Evolutionary conservation across 2,888 invertebrate species (phyloP).

Genomic region (Itoplectis maculator): DNA sequence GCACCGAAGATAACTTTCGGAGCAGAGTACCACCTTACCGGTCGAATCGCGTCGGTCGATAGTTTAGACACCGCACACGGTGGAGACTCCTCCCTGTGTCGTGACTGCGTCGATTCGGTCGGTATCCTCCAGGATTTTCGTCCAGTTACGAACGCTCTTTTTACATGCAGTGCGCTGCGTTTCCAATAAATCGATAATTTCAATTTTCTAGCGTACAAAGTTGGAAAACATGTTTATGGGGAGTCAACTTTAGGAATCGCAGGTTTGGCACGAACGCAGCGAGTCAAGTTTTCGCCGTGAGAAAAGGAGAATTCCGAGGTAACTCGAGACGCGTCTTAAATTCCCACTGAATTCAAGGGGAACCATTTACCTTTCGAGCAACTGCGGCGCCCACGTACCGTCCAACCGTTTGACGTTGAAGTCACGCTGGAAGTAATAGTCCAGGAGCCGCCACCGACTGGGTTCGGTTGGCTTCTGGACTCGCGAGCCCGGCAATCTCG

Average conservation of each 20-base stretch:
- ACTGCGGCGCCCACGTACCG: conserved; percentile 64
- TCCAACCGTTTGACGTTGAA: conserved; percentile 58
- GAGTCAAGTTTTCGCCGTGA: background rate
- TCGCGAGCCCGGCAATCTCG: conserved; percentile 43
- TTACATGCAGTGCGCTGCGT: conserved; percentile 1
- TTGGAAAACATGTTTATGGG: background rate
- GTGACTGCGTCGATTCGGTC: conserved; percentile 46
- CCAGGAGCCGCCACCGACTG: conserved; percentile 68
- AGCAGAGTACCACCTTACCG: conserved; percentile 72
- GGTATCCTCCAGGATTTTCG: conserved; percentile 48
- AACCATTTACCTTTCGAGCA: conserved; percentile 66
- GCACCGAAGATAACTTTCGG: background rate
- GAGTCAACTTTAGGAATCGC: background rate
- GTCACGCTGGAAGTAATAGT: conserved; percentile 66
- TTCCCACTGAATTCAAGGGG: conserved; percentile 45
- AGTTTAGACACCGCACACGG: conserved; percentile 75
- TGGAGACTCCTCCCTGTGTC: conserved; percentile 77
- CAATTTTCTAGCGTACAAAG: background rate
- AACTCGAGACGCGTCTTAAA: conserved; percentile 48
- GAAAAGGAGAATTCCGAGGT: conserved; percentile 16
- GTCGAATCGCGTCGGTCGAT: conserved; percentile 66
- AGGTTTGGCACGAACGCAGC: background rate
- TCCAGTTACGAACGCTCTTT: conserved; percentile 22
- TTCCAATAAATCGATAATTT: conserved; percentile 4
- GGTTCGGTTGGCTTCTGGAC: conserved; percentile 50